Percentiles rank a stretch among this genome's conserved stretches.
Evolutionary conservation across 64 coral and sea anemone genomes (phyloP).

Genomic region (Montipora capricornis): DNA sequence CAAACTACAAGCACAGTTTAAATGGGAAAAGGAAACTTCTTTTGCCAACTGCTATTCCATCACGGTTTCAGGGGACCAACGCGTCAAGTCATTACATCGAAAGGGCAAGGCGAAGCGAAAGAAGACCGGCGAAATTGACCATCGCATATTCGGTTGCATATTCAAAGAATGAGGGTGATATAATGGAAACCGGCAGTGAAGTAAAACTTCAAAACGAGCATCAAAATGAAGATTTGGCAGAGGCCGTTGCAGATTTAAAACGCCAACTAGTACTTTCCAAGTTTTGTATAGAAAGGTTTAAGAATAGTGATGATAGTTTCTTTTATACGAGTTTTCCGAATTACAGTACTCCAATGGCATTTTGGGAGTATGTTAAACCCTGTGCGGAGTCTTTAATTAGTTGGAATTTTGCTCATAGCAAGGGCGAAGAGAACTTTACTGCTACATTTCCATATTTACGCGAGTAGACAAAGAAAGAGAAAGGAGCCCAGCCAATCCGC

Average conservation of each 20-base stretch:
- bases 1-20: slow-evolving; percentile 10
- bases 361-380: too few relatives aligned
- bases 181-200: too few relatives aligned
- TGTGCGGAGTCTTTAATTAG: too few relatives aligned
- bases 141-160: too few relatives aligned
- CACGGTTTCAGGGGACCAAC: slow-evolving; percentile 29
- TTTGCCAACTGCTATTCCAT: slow-evolving; percentile 35
- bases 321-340: too few relatives aligned
- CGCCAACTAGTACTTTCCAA: neutral
- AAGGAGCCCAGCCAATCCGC: too few relatives aligned
- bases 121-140: too few relatives aligned
- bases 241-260: slow-evolving; percentile 11
- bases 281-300: slow-evolving; percentile 5
- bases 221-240: neutral
- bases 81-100: neutral
- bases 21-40: slow-evolving; percentile 26
- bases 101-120: neutral
- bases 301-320: neutral
- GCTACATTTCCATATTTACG: neutral
- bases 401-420: too few relatives aligned
- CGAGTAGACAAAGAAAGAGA: neutral
- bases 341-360: too few relatives aligned
- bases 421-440: too few relatives aligned
- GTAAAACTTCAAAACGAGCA: too few relatives aligned
- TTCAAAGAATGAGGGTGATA: too few relatives aligned